These are phyloP conservation scores for Volucella bombylans DNA, from an alignment of 2,888 invertebrate species.

Conservation along the genomic window DNA sequence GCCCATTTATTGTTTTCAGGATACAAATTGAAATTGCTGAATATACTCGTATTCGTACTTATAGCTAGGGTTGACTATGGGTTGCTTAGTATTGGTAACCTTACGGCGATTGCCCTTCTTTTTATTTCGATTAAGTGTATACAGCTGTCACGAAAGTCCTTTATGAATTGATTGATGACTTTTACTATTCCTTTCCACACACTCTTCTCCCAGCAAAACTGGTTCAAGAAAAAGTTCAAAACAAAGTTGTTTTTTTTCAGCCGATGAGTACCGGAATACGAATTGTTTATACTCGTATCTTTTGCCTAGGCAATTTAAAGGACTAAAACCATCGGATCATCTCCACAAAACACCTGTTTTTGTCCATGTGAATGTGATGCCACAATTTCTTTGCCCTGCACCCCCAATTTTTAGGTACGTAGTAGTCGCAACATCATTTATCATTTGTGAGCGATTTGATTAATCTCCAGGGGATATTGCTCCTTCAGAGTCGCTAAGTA, in stretches of 20 bases:
- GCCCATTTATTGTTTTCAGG: constrained; percentile 65
- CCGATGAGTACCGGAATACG: too few species aligned
- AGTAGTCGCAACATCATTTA: constrained; percentile 72
- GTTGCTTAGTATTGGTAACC: constrained; percentile 14
- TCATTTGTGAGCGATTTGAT: constrained; percentile 73
- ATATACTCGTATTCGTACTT: background rate
- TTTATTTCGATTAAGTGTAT: constrained; percentile 58
- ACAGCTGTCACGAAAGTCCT: constrained; percentile 70
- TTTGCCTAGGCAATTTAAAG: constrained; percentile 24
- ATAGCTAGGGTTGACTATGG: constrained; percentile 3
- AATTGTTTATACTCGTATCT: constrained; percentile 29
- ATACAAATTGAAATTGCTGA: constrained; percentile 68
- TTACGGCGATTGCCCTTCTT: constrained; percentile 59
- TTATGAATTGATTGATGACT: constrained; percentile 70
- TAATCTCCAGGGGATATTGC: constrained; percentile 72
- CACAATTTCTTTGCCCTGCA: background rate
- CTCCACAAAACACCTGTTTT: constrained; percentile 66
- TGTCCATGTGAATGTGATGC: constrained; percentile 58
- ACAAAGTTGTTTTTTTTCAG: background rate
- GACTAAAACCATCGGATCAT: constrained; percentile 41
- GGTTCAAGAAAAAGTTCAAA: constrained; percentile 48
- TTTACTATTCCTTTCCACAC: constrained; percentile 2
- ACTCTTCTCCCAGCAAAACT: constrained; percentile 30
- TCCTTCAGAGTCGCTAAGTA: constrained; percentile 71
- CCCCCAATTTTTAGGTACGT: constrained; percentile 21